Percentiles rank a stretch among this genome's conserved stretches.
These are phyloP conservation scores for Myotis findleyi DNA, from an alignment of 2,797 vertebrate genomes.

Conservation along the genomic window DNA sequence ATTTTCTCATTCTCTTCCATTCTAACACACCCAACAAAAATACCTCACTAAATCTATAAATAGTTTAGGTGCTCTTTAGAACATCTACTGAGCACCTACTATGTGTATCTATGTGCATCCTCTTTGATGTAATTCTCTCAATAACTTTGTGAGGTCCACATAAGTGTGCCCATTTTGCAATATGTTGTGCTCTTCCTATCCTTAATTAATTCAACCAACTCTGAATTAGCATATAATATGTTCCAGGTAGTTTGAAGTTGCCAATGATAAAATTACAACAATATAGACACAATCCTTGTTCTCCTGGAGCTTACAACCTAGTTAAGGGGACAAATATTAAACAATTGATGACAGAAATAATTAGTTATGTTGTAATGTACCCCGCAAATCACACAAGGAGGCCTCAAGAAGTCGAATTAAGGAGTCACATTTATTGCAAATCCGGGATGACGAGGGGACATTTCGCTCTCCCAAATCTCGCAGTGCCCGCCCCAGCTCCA, in stretches of 20 bases:
- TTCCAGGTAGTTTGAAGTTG: not conserved
- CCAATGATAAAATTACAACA: not conserved
- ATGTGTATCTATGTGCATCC: not conserved
- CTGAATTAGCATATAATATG: not conserved
- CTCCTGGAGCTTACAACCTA: not conserved
- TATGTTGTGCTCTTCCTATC: not conserved
- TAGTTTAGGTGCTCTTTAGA: not conserved
- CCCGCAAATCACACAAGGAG: no score
- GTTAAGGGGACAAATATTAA: not conserved
- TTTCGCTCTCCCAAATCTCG: no score
- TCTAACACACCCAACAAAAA: not conserved
- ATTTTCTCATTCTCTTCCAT: slow-evolving; percentile 15
- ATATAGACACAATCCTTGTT: not conserved
- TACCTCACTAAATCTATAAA: not conserved
- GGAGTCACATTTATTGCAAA: no score
- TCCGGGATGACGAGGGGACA: no score
- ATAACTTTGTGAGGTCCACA: not conserved
- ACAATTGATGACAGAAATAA: not conserved
- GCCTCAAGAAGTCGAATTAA: no score
- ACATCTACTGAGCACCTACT: not conserved
- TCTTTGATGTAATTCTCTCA: not conserved
- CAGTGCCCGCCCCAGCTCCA: no score
- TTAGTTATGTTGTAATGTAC: not conserved
- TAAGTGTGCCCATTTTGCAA: not conserved
- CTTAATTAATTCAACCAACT: slow-evolving; percentile 8